These are phyloP conservation scores for Hydrochoerus hydrochaeris DNA, from an alignment of 2,113 vertebrate species.

Conservation along the genomic window DNA sequence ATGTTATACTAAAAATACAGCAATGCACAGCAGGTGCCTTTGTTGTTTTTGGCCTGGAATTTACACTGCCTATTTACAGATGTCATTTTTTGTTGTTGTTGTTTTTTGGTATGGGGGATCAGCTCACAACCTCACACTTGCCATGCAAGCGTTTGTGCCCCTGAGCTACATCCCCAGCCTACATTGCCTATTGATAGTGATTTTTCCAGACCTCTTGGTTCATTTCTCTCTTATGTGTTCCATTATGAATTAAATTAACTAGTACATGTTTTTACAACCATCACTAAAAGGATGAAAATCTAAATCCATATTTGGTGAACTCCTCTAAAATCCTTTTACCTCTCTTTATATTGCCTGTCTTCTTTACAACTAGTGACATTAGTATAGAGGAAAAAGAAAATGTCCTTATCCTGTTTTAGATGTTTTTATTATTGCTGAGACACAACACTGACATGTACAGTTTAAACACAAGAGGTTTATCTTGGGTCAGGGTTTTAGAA, in stretches of 20 bases:
- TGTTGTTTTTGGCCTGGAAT: background rate
- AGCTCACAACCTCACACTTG: too few relatives aligned
- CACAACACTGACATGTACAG: background rate
- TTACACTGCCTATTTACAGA: background rate
- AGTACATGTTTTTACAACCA: background rate
- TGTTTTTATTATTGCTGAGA: background rate
- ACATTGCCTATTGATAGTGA: background rate
- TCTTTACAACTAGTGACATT: background rate
- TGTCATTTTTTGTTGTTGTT: too few relatives aligned
- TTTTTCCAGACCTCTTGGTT: background rate
- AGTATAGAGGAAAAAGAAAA: background rate
- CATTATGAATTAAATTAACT: conserved; percentile 11
- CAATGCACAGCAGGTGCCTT: background rate
- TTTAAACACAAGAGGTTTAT: background rate
- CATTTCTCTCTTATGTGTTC: background rate
- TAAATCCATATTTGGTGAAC: background rate
- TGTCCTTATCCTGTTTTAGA: background rate
- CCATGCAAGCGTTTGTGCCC: too few relatives aligned
- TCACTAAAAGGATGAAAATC: background rate
- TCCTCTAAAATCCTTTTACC: background rate
- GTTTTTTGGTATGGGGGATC: too few relatives aligned
- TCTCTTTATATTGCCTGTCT: background rate
- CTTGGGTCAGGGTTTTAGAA: background rate
- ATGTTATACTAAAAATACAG: conserved; percentile 12
- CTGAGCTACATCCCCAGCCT: too few relatives aligned